Evolutionary conservation across 2,888 invertebrate species (phyloP).

Genomic region (Tuberolachnus salignus): DNA sequence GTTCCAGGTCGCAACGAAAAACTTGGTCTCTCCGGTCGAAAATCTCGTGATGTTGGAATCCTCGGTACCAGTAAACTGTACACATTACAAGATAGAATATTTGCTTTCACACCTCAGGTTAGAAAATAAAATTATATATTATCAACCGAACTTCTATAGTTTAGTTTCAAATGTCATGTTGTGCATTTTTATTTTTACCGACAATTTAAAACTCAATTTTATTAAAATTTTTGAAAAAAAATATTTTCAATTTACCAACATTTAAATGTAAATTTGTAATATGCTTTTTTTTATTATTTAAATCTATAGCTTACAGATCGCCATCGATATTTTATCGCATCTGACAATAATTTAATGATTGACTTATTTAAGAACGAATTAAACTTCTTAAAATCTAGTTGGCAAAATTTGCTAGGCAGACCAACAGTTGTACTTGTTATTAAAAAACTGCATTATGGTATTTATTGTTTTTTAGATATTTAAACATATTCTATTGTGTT

Average conservation of each 20-base stretch:
- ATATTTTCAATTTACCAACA: too few species aligned
- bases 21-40: slow-evolving; percentile 90
- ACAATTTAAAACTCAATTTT: not conserved
- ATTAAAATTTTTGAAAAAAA: too few species aligned
- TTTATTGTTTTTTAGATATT: slow-evolving; percentile 49
- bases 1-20: slow-evolving; percentile 86
- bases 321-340: slow-evolving; percentile 97
- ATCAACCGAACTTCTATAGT: not conserved
- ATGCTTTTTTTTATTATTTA: slow-evolving; percentile 51
- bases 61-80: slow-evolving; percentile 98
- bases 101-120: slow-evolving; percentile 99
- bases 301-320: slow-evolving; percentile 88
- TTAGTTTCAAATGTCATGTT: not conserved
- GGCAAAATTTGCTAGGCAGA: slow-evolving; percentile 96
- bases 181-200: not conserved
- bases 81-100: slow-evolving; percentile 91
- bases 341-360: slow-evolving; percentile 96
- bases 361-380: slow-evolving; percentile 97
- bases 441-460: slow-evolving; percentile 90
- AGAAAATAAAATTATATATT: slow-evolving; percentile 57
- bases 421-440: slow-evolving; percentile 91
- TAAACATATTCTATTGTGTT: not conserved
- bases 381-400: slow-evolving; percentile 96
- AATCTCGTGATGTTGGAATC: slow-evolving; percentile 94
- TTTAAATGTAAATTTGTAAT: too few species aligned